Base-by-base conservation (phyloP, 2,797 vertebrate genomes). In the Knipowitschia caucasica region DNA sequence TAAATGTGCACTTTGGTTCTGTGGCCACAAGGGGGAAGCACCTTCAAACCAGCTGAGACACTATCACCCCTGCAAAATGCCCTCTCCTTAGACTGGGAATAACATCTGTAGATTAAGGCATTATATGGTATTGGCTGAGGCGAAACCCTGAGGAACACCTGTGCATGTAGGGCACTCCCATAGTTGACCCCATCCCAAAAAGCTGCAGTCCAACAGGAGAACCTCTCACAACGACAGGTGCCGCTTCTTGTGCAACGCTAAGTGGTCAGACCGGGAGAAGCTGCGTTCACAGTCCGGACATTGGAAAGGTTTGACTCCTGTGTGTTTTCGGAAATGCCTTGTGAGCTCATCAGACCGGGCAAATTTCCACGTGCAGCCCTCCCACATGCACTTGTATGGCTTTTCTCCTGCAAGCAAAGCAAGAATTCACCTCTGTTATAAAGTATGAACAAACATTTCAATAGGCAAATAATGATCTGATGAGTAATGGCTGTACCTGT, bases 331-430 rank as follows among this genome's bases (percentile, higher is more conserved):
- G 89, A 94, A 99, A 91, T 99, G 97, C 81, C 97, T 93, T 1
- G 97, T 99, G 4, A 99, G 89, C 88, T 99, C 96, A 45, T 99
- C 96, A 0, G 96, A 99, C 69, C 96, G 96, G 58, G 96, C 96
- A 44, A 99, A 99, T 84, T 99, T 99, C 96, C 96, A 99, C 0
- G 95, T 99, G 88, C 96, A 99, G 51, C 95, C 95, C 74, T 98
- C 95, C 96, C 96, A 99, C 31, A 92, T 94, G 81, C 96, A 99
- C 81, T 95, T 96, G 83, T 99, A 99, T 0, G 96, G 96, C 57
- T 99, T 99, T 88, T 99, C 96, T 59, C 96, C 96, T 99, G 75
- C 15, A 74, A 24, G 67, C 17, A 47, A 47, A 47, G 2, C n/a
- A 45, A n/a, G 9, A 18, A 29, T 14, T 47, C 4, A 31, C 20